Evolutionary conservation across 2,113 vertebrate genomes (phyloP).

Genomic region (Equus quagga): DNA sequence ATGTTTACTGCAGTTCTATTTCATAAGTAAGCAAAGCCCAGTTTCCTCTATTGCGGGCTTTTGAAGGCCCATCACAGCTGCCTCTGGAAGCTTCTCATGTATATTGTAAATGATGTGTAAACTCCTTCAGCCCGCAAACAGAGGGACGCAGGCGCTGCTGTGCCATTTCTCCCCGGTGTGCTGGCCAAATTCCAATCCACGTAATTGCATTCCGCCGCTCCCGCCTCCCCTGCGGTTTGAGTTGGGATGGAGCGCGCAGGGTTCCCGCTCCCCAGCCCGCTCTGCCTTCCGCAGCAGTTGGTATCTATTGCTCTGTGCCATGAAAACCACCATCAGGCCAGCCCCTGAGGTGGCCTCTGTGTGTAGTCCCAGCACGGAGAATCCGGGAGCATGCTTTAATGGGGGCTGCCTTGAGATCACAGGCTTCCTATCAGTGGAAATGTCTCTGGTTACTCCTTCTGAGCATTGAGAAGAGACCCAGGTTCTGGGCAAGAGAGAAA

Average conservation of each 20-base stretch:
- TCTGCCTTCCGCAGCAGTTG: background rate
- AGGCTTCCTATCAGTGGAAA: background rate
- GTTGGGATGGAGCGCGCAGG: background rate
- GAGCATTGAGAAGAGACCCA: background rate
- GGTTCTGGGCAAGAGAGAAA: background rate
- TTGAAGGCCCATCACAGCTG: background rate
- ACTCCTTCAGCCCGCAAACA: background rate
- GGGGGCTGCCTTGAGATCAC: background rate
- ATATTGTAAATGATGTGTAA: slow-evolving; percentile 22
- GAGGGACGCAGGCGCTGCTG: background rate
- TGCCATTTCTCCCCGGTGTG: background rate
- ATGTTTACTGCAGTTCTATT: background rate
- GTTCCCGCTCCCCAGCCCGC: accelerated
- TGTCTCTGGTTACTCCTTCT: background rate
- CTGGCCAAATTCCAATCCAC: background rate
- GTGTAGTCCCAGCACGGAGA: background rate
- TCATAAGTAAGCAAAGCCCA: slow-evolving; percentile 26
- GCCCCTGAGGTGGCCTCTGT: background rate
- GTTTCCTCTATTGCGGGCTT: background rate
- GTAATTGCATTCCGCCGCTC: background rate
- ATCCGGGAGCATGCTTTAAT: background rate
- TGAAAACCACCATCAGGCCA: background rate
- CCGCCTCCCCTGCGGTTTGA: background rate
- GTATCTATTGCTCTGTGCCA: background rate
- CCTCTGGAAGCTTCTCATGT: background rate